A percentile compares a stretch with the other conserved stretches of the same genome.
phyloP scores from a whole-genome alignment of 2,888 invertebrate species.

The Smittia sp. region DNA sequence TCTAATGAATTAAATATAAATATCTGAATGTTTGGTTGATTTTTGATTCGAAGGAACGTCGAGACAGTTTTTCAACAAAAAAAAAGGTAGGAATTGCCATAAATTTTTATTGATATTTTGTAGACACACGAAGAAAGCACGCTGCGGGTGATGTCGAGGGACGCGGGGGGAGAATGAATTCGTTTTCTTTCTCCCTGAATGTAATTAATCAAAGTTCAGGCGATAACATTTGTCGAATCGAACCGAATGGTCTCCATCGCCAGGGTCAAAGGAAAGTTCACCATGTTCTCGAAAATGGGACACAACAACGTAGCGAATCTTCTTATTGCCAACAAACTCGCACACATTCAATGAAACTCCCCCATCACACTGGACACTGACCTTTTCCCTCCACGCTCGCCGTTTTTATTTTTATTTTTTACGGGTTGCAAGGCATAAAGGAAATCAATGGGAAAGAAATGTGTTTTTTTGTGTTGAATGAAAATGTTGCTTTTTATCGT shows the following conservation, averaged over 20 bases:
- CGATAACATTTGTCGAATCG: not conserved
- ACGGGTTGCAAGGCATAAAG: slow-evolving; percentile 24
- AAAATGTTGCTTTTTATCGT: slow-evolving; percentile 17
- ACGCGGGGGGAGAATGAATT: not conserved
- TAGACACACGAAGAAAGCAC: not conserved
- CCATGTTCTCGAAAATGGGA: not conserved
- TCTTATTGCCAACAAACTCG: not conserved
- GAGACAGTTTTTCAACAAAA: not conserved
- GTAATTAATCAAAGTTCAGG: not conserved
- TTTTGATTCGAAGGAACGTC: not conserved
- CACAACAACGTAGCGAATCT: not conserved
- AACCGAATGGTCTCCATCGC: not conserved
- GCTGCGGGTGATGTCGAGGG: no score
- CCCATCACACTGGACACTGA: slow-evolving; percentile 28
- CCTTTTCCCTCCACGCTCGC: slow-evolving; percentile 28
- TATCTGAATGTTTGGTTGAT: no score
- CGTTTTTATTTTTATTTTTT: slow-evolving; percentile 26
- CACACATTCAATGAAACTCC: not conserved
- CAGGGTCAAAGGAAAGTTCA: not conserved
- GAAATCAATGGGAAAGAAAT: slow-evolving; percentile 17
- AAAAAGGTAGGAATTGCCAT: not conserved
- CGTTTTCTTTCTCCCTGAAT: not conserved
- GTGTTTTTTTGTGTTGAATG: slow-evolving; percentile 21
- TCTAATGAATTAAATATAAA: slow-evolving; percentile 23
- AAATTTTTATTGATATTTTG: slow-evolving; percentile 12